A percentile compares a stretch with the other conserved stretches of the same genome.
These are phyloP conservation scores for Parelbella ahira DNA, from an alignment of 2,888 invertebrate genomes.

Conservation along the genomic window DNA sequence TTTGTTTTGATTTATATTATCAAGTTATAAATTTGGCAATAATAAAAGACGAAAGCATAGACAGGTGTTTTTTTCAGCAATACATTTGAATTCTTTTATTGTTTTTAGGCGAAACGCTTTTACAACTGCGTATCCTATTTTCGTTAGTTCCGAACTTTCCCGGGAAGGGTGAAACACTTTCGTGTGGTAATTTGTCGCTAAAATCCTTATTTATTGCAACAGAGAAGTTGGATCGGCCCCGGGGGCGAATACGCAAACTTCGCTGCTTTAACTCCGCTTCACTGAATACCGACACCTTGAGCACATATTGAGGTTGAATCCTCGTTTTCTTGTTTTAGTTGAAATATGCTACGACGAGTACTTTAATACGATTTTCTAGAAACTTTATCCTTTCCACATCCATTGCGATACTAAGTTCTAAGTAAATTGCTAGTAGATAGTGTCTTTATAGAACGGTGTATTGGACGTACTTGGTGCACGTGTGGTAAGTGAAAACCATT, in stretches of 20 bases:
- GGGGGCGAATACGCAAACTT: constrained; percentile 72
- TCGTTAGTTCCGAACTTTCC: constrained; percentile 61
- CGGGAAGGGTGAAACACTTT: constrained; percentile 70
- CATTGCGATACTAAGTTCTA: constrained; percentile 7
- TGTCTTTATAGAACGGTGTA: too few species aligned
- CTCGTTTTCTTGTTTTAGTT: constrained; percentile 68
- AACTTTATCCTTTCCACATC: constrained; percentile 36
- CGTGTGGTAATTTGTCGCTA: constrained; percentile 78
- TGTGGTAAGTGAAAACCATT: too few species aligned
- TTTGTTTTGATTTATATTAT: too few species aligned
- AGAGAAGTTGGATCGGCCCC: constrained; percentile 73
- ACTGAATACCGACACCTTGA: constrained; percentile 73
- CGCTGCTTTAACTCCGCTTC: constrained; percentile 74
- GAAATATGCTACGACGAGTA: constrained; percentile 57
- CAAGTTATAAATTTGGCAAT: too few species aligned
- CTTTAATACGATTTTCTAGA: constrained; percentile 55
- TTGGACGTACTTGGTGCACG: too few species aligned
- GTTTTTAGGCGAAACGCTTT: constrained; percentile 25
- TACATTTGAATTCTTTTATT: constrained; percentile 6
- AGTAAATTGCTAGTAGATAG: constrained; percentile 4
- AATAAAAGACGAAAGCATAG: too few species aligned
- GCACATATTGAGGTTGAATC: constrained; percentile 76
- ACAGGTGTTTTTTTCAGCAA: too few species aligned
- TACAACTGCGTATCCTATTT: constrained; percentile 44
- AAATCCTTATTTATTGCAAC: constrained; percentile 80